These are phyloP conservation scores for Pantherophis vulpinus DNA, from an alignment of 2,797 vertebrate species.

Conservation along the genomic window DNA sequence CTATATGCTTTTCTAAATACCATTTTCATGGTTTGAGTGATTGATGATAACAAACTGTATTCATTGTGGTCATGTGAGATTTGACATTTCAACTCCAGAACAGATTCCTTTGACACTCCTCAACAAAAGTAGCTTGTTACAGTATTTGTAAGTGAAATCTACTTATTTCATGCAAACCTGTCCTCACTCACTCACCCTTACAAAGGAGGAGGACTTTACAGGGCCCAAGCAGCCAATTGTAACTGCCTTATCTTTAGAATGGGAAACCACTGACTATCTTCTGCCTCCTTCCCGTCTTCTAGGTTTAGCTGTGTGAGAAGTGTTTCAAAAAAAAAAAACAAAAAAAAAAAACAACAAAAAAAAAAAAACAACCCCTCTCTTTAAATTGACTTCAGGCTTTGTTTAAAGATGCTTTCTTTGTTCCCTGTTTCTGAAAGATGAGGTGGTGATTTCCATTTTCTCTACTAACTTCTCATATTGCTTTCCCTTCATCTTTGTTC, in stretches of 20 bases:
- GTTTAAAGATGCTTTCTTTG: conserved; percentile 31
- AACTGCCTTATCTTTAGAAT: conserved; percentile 2
- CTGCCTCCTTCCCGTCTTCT: conserved; percentile 16
- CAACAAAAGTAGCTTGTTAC: not conserved
- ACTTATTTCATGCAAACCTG: not conserved
- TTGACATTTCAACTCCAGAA: not conserved
- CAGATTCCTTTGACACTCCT: not conserved
- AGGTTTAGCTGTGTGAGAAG: conserved; percentile 34
- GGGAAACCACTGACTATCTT: not conserved
- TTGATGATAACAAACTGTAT: not conserved
- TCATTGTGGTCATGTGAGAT: not conserved
- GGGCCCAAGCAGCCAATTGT: not conserved
- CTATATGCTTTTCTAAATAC: not conserved
- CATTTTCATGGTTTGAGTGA: not conserved
- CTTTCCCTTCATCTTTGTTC: conserved; percentile 20
- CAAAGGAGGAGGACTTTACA: not conserved
- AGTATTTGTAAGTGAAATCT: not conserved
- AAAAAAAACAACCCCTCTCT: not conserved
- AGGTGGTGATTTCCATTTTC: conserved; percentile 39
- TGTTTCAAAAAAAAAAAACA: conserved; percentile 39
- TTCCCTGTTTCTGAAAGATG: not conserved
- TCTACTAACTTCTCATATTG: not conserved
- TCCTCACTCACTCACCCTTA: not conserved
- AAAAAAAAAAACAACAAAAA: too few relatives aligned
- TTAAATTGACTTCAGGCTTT: conserved; percentile 47